Conservation (phyloP, 1,140 invertebrate species). For the Cryptotermes secundus region DNA sequence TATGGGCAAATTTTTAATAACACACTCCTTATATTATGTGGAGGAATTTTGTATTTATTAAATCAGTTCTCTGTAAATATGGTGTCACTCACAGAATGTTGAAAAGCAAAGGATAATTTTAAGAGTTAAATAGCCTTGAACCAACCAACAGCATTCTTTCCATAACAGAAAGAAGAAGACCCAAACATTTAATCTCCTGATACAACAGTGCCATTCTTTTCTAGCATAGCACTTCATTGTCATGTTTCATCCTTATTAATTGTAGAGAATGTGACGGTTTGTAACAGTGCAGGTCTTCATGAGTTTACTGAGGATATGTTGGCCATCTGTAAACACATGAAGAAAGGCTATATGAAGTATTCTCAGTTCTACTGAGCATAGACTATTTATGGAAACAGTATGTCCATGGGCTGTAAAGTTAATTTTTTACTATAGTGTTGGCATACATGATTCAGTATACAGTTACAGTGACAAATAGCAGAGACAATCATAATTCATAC, state of each 20-base stretch:
- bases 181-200: not conserved
- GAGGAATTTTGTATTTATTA: too few relatives aligned
- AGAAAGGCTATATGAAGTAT: not conserved
- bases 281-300: not conserved
- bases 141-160: not conserved
- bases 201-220: not conserved
- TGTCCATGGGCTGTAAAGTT: not conserved
- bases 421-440: not conserved
- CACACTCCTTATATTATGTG: too few relatives aligned
- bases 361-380: not conserved
- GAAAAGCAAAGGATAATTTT: not conserved
- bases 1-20: too few relatives aligned
- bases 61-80: too few relatives aligned
- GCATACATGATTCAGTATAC: not conserved
- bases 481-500: not conserved
- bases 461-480: not conserved
- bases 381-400: not conserved
- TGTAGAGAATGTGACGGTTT: not conserved
- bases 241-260: not conserved
- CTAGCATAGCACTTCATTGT: not conserved
- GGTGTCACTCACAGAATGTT: not conserved
- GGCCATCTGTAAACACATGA: not conserved
- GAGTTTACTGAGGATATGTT: not conserved
- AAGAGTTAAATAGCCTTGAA: not conserved
- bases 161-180: not conserved